Base-by-base conservation (phyloP, 1,140 invertebrate species). In the Aphelinus certus region DNA sequence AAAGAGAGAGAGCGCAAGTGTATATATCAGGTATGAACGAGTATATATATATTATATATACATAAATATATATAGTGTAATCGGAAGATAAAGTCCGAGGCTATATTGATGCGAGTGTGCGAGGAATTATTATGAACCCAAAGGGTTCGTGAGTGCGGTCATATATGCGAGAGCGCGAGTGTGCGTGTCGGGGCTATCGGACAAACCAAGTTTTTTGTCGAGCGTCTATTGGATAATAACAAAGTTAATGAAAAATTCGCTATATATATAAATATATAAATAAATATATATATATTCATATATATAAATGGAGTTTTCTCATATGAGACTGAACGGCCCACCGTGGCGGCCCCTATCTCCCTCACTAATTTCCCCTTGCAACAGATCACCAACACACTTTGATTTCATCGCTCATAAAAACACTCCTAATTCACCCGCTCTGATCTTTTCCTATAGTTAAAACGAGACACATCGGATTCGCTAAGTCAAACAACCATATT, bases 271-370 rank as follows among this genome's bases (percentile, higher is more conserved):
- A 55, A 63, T n/a, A 53, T 61, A 74, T 69, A 62, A 6, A 76
- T 42, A 42, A 2, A 53, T 60, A 57, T 3, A 65, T 43, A n/a
- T 42, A 62, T 26, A 67, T 51, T 53, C 10, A 66, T 71, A 43
- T 49, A 73, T 53, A 74, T 65, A 53, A 55, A 73, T 79, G 79
- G 81, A 78, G 80, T 84, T 85, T 85, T 82, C 79, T 85, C 82
- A 74, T 66, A 85, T 87, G 85, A 87, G 86, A 87, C 85, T 87
- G 86, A 87, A 75, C 80, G 84, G 83, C 80, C 81, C 81, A 78
- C 77, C 77, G 83, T 79, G 83, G 81, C 80, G 74, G 69, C 75
- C 80, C 80, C 66, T 74, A 48, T 65, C 49, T 49, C 46, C 73
- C 65, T 62, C 7, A 61, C 6, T 61, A 43, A 42, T 43, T 3